These are phyloP conservation scores for Encarsia formosa DNA, from an alignment of 2,888 invertebrate genomes.

Conservation along the genomic window DNA sequence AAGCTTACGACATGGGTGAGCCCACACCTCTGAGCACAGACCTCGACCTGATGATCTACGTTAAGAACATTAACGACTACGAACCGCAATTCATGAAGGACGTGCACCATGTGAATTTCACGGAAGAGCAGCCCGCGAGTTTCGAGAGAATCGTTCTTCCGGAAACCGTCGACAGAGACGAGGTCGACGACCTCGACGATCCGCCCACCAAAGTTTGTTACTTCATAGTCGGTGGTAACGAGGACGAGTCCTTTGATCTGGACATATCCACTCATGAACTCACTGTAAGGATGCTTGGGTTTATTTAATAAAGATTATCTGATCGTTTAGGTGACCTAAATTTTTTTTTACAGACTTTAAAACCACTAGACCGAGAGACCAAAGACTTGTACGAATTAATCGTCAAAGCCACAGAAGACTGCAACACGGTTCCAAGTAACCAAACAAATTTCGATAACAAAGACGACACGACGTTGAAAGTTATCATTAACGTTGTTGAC, in stretches of 20 bases:
- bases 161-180: slow-evolving; percentile 80
- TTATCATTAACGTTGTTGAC: slow-evolving; percentile 71
- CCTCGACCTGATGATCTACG: slow-evolving; percentile 80
- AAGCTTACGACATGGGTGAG: slow-evolving; percentile 83
- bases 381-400: slow-evolving; percentile 65
- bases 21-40: slow-evolving; percentile 85
- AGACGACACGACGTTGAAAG: slow-evolving; percentile 68
- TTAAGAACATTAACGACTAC: slow-evolving; percentile 84
- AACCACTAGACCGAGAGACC: slow-evolving; percentile 72
- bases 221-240: slow-evolving; percentile 83
- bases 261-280: slow-evolving; percentile 70
- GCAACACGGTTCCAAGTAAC: slow-evolving; percentile 60
- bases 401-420: slow-evolving; percentile 81
- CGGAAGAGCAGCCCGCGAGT: slow-evolving; percentile 61
- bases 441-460: slow-evolving; percentile 56
- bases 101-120: slow-evolving; percentile 66
- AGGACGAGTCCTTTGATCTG: slow-evolving; percentile 66
- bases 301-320: not conserved
- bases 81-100: slow-evolving; percentile 79
- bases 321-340: no score
- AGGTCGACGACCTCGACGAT: slow-evolving; percentile 77
- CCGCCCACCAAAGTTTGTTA: slow-evolving; percentile 85
- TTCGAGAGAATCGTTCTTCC: slow-evolving; percentile 67
- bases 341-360: slow-evolving; percentile 51
- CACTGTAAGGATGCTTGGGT: slow-evolving; percentile 54